Percentiles rank a stretch among this genome's conserved stretches.
These are phyloP conservation scores for Solenopsis invicta DNA, from an alignment of 1,140 invertebrate genomes.

Conservation along the genomic window DNA sequence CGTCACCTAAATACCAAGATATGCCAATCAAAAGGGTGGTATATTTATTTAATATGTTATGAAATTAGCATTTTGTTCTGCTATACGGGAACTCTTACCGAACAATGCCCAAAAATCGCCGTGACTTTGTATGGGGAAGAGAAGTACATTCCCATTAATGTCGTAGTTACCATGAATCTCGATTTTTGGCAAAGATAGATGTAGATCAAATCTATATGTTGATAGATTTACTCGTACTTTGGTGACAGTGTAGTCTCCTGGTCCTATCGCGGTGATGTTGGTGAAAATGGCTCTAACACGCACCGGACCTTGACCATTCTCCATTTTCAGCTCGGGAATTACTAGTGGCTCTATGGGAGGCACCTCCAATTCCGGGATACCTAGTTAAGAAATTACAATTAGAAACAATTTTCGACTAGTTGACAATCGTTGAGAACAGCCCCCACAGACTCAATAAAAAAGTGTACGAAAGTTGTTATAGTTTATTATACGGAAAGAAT, in stretches of 20 bases:
- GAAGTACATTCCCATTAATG: conserved; percentile 91
- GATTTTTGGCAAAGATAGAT: conserved; percentile 90
- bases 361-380: conserved; percentile 90
- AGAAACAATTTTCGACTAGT: not conserved
- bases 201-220: conserved; percentile 90
- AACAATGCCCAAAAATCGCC: conserved; percentile 93
- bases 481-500: no score
- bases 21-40: not conserved
- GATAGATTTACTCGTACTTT: conserved; percentile 88
- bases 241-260: conserved; percentile 91
- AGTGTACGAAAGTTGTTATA: no score
- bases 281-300: conserved; percentile 90
- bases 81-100: conserved; percentile 86
- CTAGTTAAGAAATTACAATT: conserved; percentile 79
- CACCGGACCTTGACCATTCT: conserved; percentile 91
- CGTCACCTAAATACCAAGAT: conserved; percentile 87
- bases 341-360: conserved; percentile 91
- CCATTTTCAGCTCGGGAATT: conserved; percentile 91
- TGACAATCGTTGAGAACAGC: not conserved
- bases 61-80: not conserved
- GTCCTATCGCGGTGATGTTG: conserved; percentile 91
- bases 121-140: conserved; percentile 92
- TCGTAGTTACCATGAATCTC: conserved; percentile 92
- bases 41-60: conserved; percentile 4
- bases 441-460: no score